Evolutionary conservation across 2,797 vertebrate genomes (phyloP).

Genomic region (Myotis planiceps): DNA sequence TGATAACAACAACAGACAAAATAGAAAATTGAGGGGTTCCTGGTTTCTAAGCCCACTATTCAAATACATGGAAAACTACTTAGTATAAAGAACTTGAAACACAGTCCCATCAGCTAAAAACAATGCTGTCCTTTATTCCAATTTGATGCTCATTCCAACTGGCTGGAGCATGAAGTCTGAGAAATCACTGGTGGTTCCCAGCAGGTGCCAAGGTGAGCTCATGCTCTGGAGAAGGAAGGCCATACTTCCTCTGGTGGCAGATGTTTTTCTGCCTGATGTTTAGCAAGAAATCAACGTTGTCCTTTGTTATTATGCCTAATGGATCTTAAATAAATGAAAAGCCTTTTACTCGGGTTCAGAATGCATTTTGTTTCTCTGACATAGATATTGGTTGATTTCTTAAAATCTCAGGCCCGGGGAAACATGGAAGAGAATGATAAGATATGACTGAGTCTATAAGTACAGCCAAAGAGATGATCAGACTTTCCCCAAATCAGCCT

Average conservation of each 20-base stretch:
- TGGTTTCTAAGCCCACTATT: background rate
- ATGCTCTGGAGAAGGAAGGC: constrained; percentile 59
- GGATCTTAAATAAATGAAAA: constrained; percentile 73
- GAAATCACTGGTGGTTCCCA: constrained; percentile 23
- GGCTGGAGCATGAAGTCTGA: constrained; percentile 47
- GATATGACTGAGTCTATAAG: constrained; percentile 2
- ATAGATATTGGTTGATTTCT: background rate
- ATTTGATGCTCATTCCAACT: constrained; percentile 49
- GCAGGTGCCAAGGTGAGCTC: constrained; percentile 54
- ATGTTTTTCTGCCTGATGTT: constrained; percentile 81
- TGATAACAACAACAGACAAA: constrained; percentile 30
- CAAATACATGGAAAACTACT: background rate
- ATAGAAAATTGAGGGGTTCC: background rate
- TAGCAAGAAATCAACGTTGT: constrained; percentile 77
- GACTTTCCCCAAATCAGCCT: background rate
- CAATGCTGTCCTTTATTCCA: constrained; percentile 11
- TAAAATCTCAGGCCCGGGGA: constrained; percentile 45
- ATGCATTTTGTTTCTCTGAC: constrained; percentile 53
- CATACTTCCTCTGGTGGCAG: constrained; percentile 65
- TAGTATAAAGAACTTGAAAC: constrained; percentile 21
- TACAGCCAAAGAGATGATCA: constrained; percentile 22
- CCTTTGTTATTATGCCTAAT: constrained; percentile 76
- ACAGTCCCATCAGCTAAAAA: constrained; percentile 3
- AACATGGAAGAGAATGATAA: background rate
- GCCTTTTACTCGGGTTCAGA: constrained; percentile 65